phyloP scores from a whole-genome alignment of 2,797 vertebrate genomes.

The Decapterus maruadsi region DNA sequence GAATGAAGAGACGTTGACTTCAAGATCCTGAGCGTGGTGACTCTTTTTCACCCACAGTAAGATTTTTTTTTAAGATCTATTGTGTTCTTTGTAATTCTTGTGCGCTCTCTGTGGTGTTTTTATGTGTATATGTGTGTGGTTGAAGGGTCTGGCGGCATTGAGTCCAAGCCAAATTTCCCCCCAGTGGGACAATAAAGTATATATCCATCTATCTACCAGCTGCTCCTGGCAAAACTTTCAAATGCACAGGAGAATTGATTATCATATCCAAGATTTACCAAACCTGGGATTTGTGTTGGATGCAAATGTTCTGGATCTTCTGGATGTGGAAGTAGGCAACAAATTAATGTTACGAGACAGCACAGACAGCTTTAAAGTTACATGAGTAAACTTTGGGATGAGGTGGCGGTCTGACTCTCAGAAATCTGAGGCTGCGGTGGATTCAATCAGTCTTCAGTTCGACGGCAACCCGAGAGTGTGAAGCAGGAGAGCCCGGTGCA shows the following conservation, averaged over 20 bases:
- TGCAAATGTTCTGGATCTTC: background rate
- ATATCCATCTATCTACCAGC: too few species aligned
- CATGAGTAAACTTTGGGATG: background rate
- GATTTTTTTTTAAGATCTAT: too few species aligned
- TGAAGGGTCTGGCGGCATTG: too few species aligned
- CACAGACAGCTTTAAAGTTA: background rate
- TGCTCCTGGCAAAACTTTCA: too few species aligned
- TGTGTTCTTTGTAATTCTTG: too few species aligned
- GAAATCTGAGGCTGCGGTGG: background rate
- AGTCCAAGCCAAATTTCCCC: too few species aligned
- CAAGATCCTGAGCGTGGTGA: too few species aligned
- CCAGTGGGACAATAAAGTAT: too few species aligned
- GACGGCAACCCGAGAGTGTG: constrained; percentile 6
- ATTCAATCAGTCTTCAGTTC: constrained; percentile 7
- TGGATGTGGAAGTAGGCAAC: background rate
- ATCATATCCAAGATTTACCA: background rate
- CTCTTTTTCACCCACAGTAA: too few species aligned
- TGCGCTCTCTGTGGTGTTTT: too few species aligned
- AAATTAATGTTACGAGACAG: background rate
- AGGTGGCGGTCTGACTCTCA: background rate
- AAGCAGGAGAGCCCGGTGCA: constrained; percentile 2
- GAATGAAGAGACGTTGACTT: too few species aligned
- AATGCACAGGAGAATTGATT: background rate
- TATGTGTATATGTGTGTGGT: too few species aligned
- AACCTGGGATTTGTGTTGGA: background rate